Evolutionary conservation across 2,888 invertebrate species (phyloP), one percentile per base, ranked within the genome.

Genomic region (Caenorhabditis sinica): DNA sequence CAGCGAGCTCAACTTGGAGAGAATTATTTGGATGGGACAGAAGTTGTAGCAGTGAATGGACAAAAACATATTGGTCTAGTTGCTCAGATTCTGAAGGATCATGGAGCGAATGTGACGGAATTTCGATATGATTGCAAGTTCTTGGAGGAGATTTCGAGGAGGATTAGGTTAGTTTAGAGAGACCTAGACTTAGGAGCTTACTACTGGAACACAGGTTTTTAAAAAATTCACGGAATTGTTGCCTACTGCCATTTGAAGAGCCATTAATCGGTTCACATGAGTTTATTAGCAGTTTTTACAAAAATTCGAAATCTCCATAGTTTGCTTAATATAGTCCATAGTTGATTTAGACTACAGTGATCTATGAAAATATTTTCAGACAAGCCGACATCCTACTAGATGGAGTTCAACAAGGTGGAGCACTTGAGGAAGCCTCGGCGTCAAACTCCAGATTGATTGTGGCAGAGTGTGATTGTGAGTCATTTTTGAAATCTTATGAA

Each of bases 391-490:
- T 83, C 30, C 65, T 83, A 6, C 66, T 83, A 15, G 83, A 83
- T 45, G 83, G 83, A 11, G 80, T 80, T 15, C 83, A 83, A 25
- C 53, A 68, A 25, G 83, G 83, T 17, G 83, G 83, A 51, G 63
- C 56, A n/a, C 71, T 83, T 40, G 79, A 83, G 56, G 79, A 83
- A 33, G 79, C 83, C 13, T 74, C 79, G 17, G 74, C 83, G 1
- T 58, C 53, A 33, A 80, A 80, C 45, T 17, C 71, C 15, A 56
- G 45, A 23, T 51, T 83, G 74, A 80, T 83, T 28, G 83, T 83
- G 13, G 83, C 83, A 0, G 75, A 83, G n/a, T 83, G 83, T 71
- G 80, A 83, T 71, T 83, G 83, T 83, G 25, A 76, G 74, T 68
- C n/a, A n/a, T 66, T 23, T 36, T 58, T 73, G 15, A 60, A 36